A percentile compares a stretch with the other conserved stretches of the same genome.
Conservation (phyloP, 2,797 vertebrate genomes). For the Danio tinwini region DNA sequence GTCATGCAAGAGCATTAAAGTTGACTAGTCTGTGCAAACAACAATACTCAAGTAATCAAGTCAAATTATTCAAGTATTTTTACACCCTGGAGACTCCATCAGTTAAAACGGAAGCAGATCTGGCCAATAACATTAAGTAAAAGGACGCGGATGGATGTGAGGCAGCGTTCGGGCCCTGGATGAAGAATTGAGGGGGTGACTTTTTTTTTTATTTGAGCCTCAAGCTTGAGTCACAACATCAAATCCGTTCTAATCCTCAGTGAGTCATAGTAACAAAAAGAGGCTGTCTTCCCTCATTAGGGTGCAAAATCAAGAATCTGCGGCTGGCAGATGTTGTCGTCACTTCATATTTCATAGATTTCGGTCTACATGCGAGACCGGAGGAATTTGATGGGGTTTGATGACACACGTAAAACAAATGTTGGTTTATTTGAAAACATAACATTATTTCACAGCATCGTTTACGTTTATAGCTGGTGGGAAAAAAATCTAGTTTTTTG, state of each 20-base stretch:
- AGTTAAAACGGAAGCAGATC: slow-evolving; percentile 54
- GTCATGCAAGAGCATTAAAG: too few species aligned
- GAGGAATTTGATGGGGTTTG: slow-evolving; percentile 30
- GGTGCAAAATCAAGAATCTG: slow-evolving; percentile 73
- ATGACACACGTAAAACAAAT: not conserved
- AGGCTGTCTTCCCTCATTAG: slow-evolving; percentile 73
- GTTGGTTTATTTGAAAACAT: not conserved
- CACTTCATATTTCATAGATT: slow-evolving; percentile 28
- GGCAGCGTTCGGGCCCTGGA: slow-evolving; percentile 54
- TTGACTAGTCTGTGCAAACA: too few species aligned
- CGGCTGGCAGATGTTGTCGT: slow-evolving; percentile 13
- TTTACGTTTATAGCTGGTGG: not conserved
- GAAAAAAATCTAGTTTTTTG: not conserved
- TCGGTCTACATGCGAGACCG: slow-evolving; percentile 9
- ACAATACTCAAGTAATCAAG: too few species aligned
- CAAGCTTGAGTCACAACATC: slow-evolving; percentile 77
- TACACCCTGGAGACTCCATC: slow-evolving; percentile 37
- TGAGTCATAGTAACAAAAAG: slow-evolving; percentile 77
- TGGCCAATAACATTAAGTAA: slow-evolving; percentile 26
- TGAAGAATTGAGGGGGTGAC: slow-evolving; percentile 57
- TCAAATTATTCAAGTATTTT: too few species aligned
- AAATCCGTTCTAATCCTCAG: slow-evolving; percentile 78
- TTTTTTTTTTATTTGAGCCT: slow-evolving; percentile 51
- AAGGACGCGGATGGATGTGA: slow-evolving; percentile 43
- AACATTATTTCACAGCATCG: not conserved